Conservation (phyloP, 2,888 invertebrate species). For the Plagodis dolabraria region DNA sequence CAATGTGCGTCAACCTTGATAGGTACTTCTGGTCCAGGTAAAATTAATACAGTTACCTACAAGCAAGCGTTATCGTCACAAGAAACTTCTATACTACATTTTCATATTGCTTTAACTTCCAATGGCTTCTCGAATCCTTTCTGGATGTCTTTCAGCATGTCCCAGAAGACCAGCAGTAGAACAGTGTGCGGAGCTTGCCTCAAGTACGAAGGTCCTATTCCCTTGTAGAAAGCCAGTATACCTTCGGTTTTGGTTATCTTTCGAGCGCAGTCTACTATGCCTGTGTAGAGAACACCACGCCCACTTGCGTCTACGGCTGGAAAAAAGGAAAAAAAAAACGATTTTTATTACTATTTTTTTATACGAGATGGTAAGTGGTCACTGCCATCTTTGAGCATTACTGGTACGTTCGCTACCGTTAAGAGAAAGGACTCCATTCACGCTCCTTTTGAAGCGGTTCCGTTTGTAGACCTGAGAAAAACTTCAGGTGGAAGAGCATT, state of each 20-base stretch:
- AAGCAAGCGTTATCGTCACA: too few relatives aligned
- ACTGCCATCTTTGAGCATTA: too few relatives aligned
- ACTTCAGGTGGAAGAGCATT: too few relatives aligned
- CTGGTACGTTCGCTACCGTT: too few relatives aligned
- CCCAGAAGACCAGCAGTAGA: conserved; percentile 95
- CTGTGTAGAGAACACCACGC: conserved; percentile 88
- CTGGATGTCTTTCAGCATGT: conserved; percentile 86
- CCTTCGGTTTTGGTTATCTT: conserved; percentile 93
- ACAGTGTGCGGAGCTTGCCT: conserved; percentile 96
- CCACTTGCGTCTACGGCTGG: conserved; percentile 88
- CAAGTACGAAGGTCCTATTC: conserved; percentile 95
- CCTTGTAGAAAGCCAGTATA: conserved; percentile 94
- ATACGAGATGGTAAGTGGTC: too few relatives aligned
- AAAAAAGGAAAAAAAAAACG: conserved; percentile 33
- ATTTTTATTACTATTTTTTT: not conserved
- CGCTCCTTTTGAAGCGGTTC: too few relatives aligned
- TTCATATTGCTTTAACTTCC: not conserved
- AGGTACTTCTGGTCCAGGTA: too few relatives aligned
- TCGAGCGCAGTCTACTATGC: conserved; percentile 89
- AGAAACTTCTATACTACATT: too few relatives aligned
- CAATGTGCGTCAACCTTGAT: too few relatives aligned
- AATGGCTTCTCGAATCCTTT: conserved; percentile 46
- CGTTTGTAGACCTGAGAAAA: too few relatives aligned
- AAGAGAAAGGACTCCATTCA: too few relatives aligned
- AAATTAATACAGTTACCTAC: too few relatives aligned